Percentiles rank a stretch among this genome's conserved stretches.
Evolutionary conservation across 2,113 vertebrate genomes (phyloP).

Genomic region (Scatophagus argus): DNA sequence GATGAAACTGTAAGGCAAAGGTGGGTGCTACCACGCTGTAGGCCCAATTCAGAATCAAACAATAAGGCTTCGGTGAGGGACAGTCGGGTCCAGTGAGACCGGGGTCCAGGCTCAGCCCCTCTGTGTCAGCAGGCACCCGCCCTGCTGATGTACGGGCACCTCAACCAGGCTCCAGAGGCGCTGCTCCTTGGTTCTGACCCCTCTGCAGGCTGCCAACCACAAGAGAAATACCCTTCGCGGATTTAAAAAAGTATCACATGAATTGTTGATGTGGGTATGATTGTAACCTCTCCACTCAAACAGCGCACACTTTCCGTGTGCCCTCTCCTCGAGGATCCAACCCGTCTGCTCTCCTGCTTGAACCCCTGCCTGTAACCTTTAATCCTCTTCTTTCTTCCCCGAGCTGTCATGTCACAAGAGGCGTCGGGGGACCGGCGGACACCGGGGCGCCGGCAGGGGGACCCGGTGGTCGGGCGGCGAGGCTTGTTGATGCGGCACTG

Average conservation of each 20-base stretch:
- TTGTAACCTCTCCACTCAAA: constrained; percentile 22
- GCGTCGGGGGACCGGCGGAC: constrained; percentile 64
- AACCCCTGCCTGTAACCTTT: constrained; percentile 70
- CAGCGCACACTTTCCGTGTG: constrained; percentile 15
- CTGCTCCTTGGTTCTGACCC: constrained; percentile 40
- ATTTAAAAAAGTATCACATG: constrained; percentile 20
- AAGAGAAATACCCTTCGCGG: constrained; percentile 28
- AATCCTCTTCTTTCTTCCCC: constrained; percentile 80
- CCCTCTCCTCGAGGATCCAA: constrained; percentile 41
- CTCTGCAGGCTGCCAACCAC: constrained; percentile 22
- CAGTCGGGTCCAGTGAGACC: constrained; percentile 22
- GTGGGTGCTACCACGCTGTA: constrained; percentile 63
- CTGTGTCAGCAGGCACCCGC: neutral
- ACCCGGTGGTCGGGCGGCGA: constrained; percentile 63
- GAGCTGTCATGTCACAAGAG: constrained; percentile 85
- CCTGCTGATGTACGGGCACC: constrained; percentile 3
- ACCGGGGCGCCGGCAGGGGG: constrained; percentile 61
- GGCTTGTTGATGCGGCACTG: constrained; percentile 62
- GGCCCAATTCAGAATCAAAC: constrained; percentile 30
- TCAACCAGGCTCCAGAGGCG: constrained; percentile 26
- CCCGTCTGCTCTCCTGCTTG: constrained; percentile 35
- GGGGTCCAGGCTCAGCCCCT: constrained; percentile 10
- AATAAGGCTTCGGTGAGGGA: constrained; percentile 28
- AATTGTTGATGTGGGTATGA: constrained; percentile 8
- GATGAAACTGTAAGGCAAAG: constrained; percentile 62